Percentiles rank a stretch among this genome's conserved stretches.
These are phyloP conservation scores for Synodontis membranacea DNA, from an alignment of 2,113 vertebrate species.

Conservation along the genomic window DNA sequence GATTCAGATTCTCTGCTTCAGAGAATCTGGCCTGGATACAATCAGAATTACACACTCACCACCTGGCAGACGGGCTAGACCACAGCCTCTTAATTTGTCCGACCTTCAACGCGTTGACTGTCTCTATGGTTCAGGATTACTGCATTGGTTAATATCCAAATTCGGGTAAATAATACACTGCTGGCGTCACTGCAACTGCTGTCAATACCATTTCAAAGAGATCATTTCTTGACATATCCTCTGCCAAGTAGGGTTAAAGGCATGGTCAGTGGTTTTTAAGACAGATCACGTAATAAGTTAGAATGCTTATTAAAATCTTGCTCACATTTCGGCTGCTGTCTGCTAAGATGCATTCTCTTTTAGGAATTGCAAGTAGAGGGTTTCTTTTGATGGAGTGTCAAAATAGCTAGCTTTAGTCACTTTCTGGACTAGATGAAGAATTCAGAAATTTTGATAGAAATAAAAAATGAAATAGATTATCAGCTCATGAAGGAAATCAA, in stretches of 20 bases:
- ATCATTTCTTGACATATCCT: not conserved
- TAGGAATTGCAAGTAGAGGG: not conserved
- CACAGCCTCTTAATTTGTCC: not conserved
- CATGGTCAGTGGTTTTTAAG: not conserved
- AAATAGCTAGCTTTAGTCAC: not conserved
- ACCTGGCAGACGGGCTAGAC: not conserved
- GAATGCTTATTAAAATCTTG: not conserved
- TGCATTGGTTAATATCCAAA: not conserved
- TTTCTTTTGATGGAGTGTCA: not conserved
- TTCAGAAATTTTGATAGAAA: too few species aligned
- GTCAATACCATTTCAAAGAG: not conserved
- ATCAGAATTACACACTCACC: not conserved
- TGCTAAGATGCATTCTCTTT: not conserved
- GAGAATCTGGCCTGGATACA: slow-evolving; percentile 1
- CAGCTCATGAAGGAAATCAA: not conserved
- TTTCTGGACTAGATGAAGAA: not conserved
- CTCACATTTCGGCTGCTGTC: not conserved
- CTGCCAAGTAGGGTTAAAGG: not conserved
- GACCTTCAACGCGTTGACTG: slow-evolving; percentile 4
- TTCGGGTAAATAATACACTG: not conserved
- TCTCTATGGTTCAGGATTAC: not conserved
- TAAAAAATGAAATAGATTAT: too few species aligned
- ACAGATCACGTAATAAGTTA: not conserved
- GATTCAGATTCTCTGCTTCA: not conserved
- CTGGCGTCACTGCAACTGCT: not conserved